Evolutionary conservation across 2,797 vertebrate species (phyloP).

Genomic region (Scarus forsteni): DNA sequence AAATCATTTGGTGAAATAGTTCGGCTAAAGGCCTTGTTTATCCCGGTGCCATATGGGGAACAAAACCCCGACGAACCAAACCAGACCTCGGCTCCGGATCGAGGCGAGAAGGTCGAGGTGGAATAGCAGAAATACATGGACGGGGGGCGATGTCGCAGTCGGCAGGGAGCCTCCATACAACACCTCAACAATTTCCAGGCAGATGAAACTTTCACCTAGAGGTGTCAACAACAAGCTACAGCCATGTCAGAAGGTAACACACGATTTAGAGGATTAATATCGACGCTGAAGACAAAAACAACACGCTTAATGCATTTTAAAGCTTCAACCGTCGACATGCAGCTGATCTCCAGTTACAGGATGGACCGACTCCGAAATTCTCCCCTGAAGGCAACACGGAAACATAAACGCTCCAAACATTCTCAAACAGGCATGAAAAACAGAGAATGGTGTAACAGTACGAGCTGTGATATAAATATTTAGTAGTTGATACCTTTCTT

Average conservation of each 20-base stretch:
- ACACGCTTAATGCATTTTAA: constrained; percentile 28
- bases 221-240: constrained; percentile 15
- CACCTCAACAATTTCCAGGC: constrained; percentile 42
- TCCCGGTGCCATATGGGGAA: constrained; percentile 1
- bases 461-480: constrained; percentile 18
- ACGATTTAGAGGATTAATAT: not conserved
- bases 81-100: not conserved
- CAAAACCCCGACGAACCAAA: not conserved
- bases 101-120: constrained; percentile 22
- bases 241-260: not conserved
- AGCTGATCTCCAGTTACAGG: constrained; percentile 70
- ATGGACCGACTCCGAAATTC: constrained; percentile 56
- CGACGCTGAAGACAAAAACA: not conserved
- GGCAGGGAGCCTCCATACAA: constrained; percentile 45
- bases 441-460: constrained; percentile 3
- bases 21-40: constrained; percentile 43
- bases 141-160: constrained; percentile 69
- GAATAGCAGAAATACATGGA: constrained; percentile 45
- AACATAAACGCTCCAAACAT: not conserved
- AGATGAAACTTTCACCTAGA: constrained; percentile 58
- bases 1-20: constrained; percentile 43
- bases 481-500: constrained; percentile 86
- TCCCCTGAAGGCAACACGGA: constrained; percentile 21
- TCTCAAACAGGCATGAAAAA: not conserved
- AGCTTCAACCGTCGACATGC: constrained; percentile 69